Base-by-base conservation (phyloP, 1,140 invertebrate species). In the Olivierus martensii region DNA sequence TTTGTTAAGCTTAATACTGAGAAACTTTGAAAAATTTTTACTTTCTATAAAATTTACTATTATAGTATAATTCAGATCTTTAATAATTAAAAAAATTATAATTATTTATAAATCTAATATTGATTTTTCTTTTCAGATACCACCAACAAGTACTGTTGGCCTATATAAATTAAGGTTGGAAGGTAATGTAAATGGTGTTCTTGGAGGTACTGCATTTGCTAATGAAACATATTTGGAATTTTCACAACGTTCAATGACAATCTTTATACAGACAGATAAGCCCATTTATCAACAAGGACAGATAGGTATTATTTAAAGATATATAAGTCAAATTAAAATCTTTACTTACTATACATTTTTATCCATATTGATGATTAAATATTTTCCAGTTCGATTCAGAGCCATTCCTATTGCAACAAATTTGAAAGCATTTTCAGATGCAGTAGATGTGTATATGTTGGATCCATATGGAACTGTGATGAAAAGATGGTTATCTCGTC, bases 191-290 rank as follows among this genome's bases (percentile, higher is more conserved):
- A 82, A 89, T 56, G 79, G 81, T 53, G 73, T 87, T 1, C 78
- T 85, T 17, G 87, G 86, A 17, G 88, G 87, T 3, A 78, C 81
- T 15, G 84, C 84, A 0, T 92, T 92, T 66, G 66, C 80, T 11
- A 91, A 91, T 61, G 84, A 88, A 65, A 87, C 85, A 0, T 67
- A 75, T 53, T 68, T 93, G 11, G 72, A 73, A 10, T 92, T 91
- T 64, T 88, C 83, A 0, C 82, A 84, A 61, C 69, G 86, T n/a
- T 89, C 87, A 7, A 89, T 92, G 83, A 90, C 91, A 0, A 87
- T 96, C 56, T 90, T 96, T 61, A 84, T 97, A 59, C 91, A 95
- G 69, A 82, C 88, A 50, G 89, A 97, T 65, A 94, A 94, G 66
- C 90, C 91, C 0, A 78, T 94, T 0, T 97, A 96, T 63, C 94